phyloP scores from a whole-genome alignment of 2,113 vertebrate species.

The Ardeotis arabs region DNA sequence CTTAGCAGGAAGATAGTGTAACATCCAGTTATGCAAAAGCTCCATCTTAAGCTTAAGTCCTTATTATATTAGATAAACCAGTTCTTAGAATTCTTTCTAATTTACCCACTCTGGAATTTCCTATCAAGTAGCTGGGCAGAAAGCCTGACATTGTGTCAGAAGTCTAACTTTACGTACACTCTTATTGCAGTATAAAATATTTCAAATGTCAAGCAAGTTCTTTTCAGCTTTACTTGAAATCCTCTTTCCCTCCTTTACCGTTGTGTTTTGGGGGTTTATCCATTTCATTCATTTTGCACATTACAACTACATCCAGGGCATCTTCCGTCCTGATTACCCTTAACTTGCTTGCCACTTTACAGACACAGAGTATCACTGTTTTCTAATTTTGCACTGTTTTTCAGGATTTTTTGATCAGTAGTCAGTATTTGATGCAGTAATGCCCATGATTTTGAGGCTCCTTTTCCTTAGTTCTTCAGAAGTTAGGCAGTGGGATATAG shows the following conservation, averaged over 20 bases:
- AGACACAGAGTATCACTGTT: neutral
- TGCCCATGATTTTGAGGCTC: neutral
- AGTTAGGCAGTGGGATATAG: neutral
- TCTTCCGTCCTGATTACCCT: neutral
- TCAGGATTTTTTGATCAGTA: neutral
- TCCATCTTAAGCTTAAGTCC: neutral
- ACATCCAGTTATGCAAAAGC: neutral
- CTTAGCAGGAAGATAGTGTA: neutral
- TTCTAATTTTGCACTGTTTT: neutral
- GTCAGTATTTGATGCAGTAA: neutral
- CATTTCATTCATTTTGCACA: neutral
- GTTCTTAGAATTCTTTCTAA: neutral
- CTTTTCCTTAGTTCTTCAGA: neutral
- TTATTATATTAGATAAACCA: neutral
- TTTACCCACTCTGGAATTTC: neutral
- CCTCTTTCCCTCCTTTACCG: neutral
- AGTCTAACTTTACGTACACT: no score
- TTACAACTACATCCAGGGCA: neutral
- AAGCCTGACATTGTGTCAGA: neutral
- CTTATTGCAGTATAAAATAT: neutral
- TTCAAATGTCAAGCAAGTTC: neutral
- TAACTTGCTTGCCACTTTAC: neutral
- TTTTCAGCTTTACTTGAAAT: neutral
- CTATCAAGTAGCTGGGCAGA: neutral
- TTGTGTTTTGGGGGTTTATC: neutral